phyloP scores from a whole-genome alignment of 2,797 vertebrate genomes.

The Xenops minutus region DNA sequence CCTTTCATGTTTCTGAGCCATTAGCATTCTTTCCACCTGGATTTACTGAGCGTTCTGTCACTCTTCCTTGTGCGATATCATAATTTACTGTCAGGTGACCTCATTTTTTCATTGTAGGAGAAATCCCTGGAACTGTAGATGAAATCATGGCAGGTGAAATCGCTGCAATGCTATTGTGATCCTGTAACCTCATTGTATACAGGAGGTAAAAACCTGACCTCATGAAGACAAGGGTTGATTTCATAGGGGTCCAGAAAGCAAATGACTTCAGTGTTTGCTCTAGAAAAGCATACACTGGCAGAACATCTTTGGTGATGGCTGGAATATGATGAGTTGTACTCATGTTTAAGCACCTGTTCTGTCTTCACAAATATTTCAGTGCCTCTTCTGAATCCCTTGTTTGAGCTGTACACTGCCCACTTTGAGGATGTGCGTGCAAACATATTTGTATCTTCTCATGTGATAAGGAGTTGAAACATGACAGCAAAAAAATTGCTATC shows the following conservation, averaged over 20 bases:
- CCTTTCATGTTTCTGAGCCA: neutral
- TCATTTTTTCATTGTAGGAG: neutral
- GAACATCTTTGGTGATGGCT: neutral
- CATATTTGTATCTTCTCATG: neutral
- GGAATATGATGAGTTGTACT: neutral
- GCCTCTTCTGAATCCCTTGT: neutral
- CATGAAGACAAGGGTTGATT: neutral
- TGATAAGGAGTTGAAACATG: neutral
- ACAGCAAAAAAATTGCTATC: neutral
- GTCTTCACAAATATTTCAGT: neutral
- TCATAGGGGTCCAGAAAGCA: neutral
- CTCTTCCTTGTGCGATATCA: neutral
- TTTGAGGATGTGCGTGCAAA: neutral
- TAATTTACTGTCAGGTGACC: neutral
- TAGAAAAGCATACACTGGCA: neutral
- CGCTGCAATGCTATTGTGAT: neutral
- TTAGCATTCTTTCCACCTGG: neutral
- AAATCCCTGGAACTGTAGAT: neutral
- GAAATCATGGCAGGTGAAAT: neutral
- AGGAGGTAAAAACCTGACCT: neutral
- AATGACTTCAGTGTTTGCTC: neutral
- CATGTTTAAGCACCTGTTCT: neutral
- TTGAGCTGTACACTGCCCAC: neutral
- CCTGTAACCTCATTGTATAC: neutral
- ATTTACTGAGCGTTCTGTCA: neutral